Conservation (phyloP, 2,888 invertebrate species). For the Achlya flavicornis region DNA sequence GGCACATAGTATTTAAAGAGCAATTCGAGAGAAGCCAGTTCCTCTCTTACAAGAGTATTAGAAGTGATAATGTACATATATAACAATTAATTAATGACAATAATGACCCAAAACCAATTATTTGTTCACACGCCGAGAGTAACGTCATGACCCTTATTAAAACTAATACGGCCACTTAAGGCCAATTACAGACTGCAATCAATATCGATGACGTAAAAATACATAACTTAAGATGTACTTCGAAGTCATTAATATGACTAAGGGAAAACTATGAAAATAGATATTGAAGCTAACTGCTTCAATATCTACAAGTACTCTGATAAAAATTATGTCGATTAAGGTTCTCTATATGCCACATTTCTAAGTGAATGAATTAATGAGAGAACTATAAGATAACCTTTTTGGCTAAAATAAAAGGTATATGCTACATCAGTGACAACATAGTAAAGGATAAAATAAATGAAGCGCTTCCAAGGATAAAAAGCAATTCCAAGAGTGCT, state of each 20-base stretch:
- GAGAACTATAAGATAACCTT: too few species aligned
- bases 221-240: constrained; percentile 23
- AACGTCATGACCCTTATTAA: constrained; percentile 20
- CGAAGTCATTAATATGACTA: constrained; percentile 20
- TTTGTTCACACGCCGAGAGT: constrained; percentile 43
- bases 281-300: too few species aligned
- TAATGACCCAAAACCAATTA: constrained; percentile 40
- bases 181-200: constrained; percentile 57
- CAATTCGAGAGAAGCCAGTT: too few species aligned
- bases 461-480: too few species aligned
- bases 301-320: neutral
- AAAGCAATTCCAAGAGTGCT: too few species aligned
- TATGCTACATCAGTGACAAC: too few species aligned
- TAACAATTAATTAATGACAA: constrained; percentile 12
- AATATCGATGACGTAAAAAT: constrained; percentile 54
- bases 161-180: constrained; percentile 43
- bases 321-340: too few species aligned
- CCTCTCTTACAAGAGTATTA: neutral
- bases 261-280: constrained; percentile 26
- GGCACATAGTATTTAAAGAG: too few species aligned
- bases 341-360: too few species aligned
- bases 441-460: too few species aligned
- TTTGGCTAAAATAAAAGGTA: too few species aligned
- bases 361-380: too few species aligned
- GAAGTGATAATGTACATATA: neutral